Evolutionary conservation across 2,888 invertebrate genomes (phyloP).

Genomic region (Rhagonycha fulva): DNA sequence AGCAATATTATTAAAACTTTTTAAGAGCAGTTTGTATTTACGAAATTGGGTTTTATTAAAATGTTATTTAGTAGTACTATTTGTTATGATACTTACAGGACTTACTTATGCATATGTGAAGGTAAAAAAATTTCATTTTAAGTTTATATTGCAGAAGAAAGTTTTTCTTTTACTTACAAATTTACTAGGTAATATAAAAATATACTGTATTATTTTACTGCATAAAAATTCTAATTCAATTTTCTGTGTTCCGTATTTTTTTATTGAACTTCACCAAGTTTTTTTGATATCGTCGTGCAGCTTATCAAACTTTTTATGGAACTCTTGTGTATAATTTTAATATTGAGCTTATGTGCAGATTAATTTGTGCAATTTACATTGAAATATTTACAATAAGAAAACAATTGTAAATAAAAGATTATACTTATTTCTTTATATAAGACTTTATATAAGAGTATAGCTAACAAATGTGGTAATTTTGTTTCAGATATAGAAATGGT

Average conservation of each 20-base stretch:
- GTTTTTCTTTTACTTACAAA: neutral
- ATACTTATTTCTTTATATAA: neutral
- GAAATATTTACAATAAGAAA: neutral
- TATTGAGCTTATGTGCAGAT: neutral
- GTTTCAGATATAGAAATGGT: conserved; percentile 26
- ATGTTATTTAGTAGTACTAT: neutral
- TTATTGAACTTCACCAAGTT: neutral
- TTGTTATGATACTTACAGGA: neutral
- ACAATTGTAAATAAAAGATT: neutral
- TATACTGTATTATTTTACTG: neutral
- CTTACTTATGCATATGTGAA: neutral
- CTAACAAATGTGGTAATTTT: conserved; percentile 8
- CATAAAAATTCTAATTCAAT: neutral
- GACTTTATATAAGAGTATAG: neutral
- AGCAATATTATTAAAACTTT: neutral
- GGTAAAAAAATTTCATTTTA: neutral
- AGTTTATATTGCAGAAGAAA: neutral
- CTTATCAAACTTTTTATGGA: neutral
- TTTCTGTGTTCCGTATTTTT: neutral
- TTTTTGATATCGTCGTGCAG: neutral
- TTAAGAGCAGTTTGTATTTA: neutral
- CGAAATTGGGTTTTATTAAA: neutral
- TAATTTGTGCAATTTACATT: neutral
- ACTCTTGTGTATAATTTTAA: neutral
- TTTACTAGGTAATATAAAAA: neutral